Conservation (phyloP, 2,797 vertebrate genomes). For the Ptychadena robeensis region DNA sequence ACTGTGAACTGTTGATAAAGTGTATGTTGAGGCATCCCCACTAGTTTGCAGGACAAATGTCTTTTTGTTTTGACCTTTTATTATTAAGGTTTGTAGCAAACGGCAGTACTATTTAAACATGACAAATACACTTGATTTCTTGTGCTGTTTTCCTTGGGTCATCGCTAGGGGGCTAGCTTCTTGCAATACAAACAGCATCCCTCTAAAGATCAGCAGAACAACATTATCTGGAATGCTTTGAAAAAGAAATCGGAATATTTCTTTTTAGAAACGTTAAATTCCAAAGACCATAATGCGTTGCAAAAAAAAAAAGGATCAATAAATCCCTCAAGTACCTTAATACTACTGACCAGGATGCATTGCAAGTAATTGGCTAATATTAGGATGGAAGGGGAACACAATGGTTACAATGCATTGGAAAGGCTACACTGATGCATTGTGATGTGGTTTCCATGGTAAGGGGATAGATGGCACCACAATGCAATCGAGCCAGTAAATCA, state of each 20-base stretch:
- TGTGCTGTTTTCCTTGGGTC: conserved; percentile 49
- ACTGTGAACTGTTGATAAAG: background rate
- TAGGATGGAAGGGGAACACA: conserved; percentile 16
- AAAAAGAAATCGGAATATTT: conserved; percentile 18
- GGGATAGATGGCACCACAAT: conserved; percentile 30
- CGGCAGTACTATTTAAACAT: conserved; percentile 46
- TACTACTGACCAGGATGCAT: conserved; percentile 33
- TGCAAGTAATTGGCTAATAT: conserved; percentile 26
- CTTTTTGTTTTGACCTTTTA: conserved; percentile 37
- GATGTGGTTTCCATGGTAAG: conserved; percentile 14
- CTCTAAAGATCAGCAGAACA: conserved; percentile 16
- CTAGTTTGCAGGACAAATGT: background rate
- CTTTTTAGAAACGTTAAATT: conserved; percentile 7
- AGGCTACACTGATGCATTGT: conserved; percentile 25
- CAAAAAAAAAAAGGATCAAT: conserved; percentile 16
- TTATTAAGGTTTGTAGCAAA: conserved; percentile 60
- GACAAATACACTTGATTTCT: conserved; percentile 49
- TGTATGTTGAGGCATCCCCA: background rate
- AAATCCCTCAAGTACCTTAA: conserved; percentile 35
- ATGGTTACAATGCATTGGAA: conserved; percentile 33
- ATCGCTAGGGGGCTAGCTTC: conserved; percentile 25
- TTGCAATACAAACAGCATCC: conserved; percentile 35
- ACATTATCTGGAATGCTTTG: conserved; percentile 22
- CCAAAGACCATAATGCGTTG: conserved; percentile 24
- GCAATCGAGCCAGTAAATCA: conserved; percentile 20